Percentiles rank a stretch among this genome's conserved stretches.
Conservation (phyloP, 2,797 vertebrate genomes). For the Myotis findleyi region DNA sequence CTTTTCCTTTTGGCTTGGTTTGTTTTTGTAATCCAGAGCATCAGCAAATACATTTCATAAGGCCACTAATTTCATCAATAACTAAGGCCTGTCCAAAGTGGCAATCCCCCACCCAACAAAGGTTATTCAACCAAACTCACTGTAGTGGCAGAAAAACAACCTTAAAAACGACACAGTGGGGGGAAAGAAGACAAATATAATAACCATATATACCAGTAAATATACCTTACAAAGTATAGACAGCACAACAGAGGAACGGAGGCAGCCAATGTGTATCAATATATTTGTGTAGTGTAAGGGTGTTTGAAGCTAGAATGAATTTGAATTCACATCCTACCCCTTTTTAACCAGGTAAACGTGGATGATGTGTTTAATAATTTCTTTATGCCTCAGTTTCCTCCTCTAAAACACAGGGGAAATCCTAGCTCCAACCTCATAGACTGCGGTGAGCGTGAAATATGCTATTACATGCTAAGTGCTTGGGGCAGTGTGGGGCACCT, state of each 20-base stretch:
- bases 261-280: neutral
- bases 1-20: neutral
- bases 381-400: neutral
- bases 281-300: neutral
- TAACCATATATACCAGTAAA: neutral
- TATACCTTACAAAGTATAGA: neutral
- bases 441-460: neutral
- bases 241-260: conserved; percentile 17
- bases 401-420: neutral
- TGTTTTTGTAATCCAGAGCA: neutral
- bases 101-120: neutral
- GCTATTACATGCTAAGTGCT: neutral
- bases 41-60: conserved; percentile 12
- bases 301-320: neutral
- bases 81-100: neutral
- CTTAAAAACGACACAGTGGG: neutral
- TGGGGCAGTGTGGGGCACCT: neutral
- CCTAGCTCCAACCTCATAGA: neutral
- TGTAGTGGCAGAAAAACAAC: neutral
- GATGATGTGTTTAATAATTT: neutral
- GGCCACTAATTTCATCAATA: neutral
- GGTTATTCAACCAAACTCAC: conserved; percentile 17
- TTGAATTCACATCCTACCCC: neutral
- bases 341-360: neutral
- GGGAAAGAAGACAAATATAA: neutral